These are phyloP conservation scores for Tokudaia tokunoshimensis DNA, from an alignment of 2,797 vertebrate genomes.

Conservation along the genomic window DNA sequence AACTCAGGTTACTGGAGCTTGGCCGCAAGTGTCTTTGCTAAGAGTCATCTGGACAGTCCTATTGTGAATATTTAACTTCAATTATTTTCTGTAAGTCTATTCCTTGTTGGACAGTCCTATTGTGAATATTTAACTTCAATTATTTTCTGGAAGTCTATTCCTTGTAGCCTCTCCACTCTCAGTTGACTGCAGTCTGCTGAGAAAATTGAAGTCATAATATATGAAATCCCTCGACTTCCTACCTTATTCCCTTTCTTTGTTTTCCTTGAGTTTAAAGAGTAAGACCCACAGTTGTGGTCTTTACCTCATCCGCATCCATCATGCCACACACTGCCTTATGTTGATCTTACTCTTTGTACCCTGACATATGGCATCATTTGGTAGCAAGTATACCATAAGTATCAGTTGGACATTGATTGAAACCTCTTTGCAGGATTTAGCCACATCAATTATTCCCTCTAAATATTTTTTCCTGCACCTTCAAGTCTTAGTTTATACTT, in stretches of 20 bases:
- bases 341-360: background rate
- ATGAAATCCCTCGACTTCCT: background rate
- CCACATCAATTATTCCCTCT: background rate
- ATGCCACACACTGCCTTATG: background rate
- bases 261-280: conserved; percentile 15
- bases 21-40: background rate
- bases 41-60: background rate
- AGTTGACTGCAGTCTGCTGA: background rate
- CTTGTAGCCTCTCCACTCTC: background rate
- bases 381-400: background rate
- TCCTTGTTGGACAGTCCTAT: background rate
- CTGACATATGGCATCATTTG: background rate
- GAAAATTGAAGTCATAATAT: background rate
- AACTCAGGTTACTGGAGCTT: background rate
- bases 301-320: background rate
- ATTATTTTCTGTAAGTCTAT: background rate
- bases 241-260: background rate
- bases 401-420: background rate
- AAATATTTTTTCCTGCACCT: background rate
- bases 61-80: background rate
- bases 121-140: background rate
- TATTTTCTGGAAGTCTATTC: background rate
- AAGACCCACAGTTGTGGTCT: background rate
- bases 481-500: conserved; percentile 1
- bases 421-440: background rate